These are phyloP conservation scores for Microtus ochrogaster DNA, from an alignment of 2,113 vertebrate genomes.

Conservation along the genomic window DNA sequence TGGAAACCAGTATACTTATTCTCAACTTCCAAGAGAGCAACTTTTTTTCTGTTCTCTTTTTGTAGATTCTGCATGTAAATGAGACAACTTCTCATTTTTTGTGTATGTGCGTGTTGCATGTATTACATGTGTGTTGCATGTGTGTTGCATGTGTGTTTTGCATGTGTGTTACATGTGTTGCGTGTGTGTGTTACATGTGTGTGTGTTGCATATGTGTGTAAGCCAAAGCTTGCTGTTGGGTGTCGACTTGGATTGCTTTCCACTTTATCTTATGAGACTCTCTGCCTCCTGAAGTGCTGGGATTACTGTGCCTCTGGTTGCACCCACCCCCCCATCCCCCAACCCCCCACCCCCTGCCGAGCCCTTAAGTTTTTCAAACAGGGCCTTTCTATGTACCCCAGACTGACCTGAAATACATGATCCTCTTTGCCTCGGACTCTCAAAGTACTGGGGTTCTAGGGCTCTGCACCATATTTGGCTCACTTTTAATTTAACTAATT, in stretches of 20 bases:
- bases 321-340: too few relatives aligned
- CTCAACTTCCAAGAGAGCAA: neutral
- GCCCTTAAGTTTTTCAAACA: neutral
- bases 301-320: neutral
- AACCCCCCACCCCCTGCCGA: neutral
- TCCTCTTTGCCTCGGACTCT: too few relatives aligned
- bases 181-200: fast-evolving
- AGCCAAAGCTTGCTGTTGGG: neutral
- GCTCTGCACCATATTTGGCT: neutral
- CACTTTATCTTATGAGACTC: neutral
- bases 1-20: neutral
- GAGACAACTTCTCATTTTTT: neutral
- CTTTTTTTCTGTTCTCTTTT: neutral
- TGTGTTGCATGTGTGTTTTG: too few relatives aligned
- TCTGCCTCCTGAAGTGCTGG: neutral
- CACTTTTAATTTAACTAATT: neutral
- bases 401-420: neutral
- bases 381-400: neutral
- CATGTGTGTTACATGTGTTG: neutral
- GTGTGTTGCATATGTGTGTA: too few relatives aligned
- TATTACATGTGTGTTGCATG: too few relatives aligned
- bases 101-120: too few relatives aligned
- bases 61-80: neutral
- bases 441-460: neutral
- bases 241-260: neutral